Base-by-base conservation (phyloP, 2,113 vertebrate genomes). In the Helogale parvula region DNA sequence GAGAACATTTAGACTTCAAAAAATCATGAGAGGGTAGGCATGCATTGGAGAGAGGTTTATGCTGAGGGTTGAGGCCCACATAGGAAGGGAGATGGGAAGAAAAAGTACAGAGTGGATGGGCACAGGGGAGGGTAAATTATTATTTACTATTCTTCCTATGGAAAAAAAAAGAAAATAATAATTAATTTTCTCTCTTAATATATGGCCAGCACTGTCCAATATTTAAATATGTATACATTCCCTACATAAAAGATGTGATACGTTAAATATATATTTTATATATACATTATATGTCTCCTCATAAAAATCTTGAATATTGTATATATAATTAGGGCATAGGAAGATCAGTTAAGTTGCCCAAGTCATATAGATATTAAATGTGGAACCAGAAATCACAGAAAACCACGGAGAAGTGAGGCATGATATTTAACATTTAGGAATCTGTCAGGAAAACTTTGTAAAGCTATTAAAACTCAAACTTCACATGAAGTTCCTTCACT, bases 401-500 rank as follows among this genome's bases (percentile, higher is more conserved):
- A 91, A 81, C 45, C 31, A 54, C 13, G 35, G 63, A 47, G 31
- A 80, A 76, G 8, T n/a, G 25, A 6, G 54, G 45, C 12, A 35
- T 72, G 38, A 66, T 41, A 71, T 33, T 63, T 83, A 29, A 82
- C 15, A 27, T 66, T 88, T 87, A 50, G 6, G n/a, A 71, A 35
- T 94, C 71, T 80, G 25, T 77, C 41, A 72, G 45, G n/a, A 47
- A 65, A 92, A 66, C 12, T 82, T 69, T 82, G 69, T 50, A 90
- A 95, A 86, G 45, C 38, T 29, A 33, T 63, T 65, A 87, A 96
- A 82, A 80, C 10, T 92, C 52, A 90, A 72, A 72, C 31, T 84
- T 41, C 63, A 68, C 71, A 90, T 85, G 31, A 86, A 80, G 33
- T 17, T 87, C 74, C 41, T 89, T 72, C 74, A 68, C 3, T 52